Conservation (phyloP, 2,888 invertebrate genomes). For the Glaucopsyche alexis region DNA sequence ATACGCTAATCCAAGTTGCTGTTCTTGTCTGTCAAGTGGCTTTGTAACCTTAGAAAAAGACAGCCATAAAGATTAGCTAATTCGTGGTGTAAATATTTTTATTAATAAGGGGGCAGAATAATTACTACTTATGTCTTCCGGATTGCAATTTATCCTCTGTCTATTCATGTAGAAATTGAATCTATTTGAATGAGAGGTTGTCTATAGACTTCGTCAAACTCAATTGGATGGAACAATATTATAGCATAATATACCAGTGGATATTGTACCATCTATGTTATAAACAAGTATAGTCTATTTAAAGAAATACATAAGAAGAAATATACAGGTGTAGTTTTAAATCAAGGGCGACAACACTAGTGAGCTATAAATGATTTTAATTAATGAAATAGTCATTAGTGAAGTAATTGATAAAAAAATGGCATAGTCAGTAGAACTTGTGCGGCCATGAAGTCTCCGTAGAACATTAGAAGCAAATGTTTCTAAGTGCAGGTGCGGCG, state of each 20-base stretch:
- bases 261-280: neutral
- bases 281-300: neutral
- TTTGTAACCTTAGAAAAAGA: too few species aligned
- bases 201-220: neutral
- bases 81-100: too few species aligned
- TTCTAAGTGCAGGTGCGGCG: neutral
- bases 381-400: conserved; percentile 6
- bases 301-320: neutral
- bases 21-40: too few species aligned
- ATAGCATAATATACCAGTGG: neutral
- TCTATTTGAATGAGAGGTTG: neutral
- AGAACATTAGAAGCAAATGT: neutral
- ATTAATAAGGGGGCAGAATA: too few species aligned
- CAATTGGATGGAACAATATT: conserved; percentile 3
- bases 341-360: neutral
- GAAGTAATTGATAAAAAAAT: conserved; percentile 9
- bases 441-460: neutral
- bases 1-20: too few species aligned
- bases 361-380: conserved; percentile 6
- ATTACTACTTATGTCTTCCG: too few species aligned
- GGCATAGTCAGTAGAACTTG: neutral
- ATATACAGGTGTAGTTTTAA: neutral
- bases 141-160: neutral
- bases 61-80: too few species aligned
- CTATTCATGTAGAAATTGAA: neutral